Percentiles rank a stretch among this genome's conserved stretches.
These are phyloP conservation scores for Gonioctena quinquepunctata DNA, from an alignment of 1,140 invertebrate species.

Conservation along the genomic window DNA sequence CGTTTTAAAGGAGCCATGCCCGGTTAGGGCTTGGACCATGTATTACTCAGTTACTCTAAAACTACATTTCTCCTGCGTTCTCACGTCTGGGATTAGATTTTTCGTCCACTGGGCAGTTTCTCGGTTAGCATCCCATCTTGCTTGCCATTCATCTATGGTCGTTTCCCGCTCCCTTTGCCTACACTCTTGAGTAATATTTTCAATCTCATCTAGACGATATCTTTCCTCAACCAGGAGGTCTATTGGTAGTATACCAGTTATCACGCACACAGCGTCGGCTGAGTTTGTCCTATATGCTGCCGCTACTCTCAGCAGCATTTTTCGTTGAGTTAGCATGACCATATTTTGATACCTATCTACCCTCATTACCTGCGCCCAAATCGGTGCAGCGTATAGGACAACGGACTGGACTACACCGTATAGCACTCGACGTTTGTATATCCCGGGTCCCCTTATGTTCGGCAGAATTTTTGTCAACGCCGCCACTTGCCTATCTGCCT, in stretches of 20 bases:
- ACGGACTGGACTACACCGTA: neutral
- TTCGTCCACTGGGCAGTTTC: slow-evolving; percentile 14
- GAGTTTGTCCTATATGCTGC: slow-evolving; percentile 11
- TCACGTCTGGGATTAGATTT: slow-evolving; percentile 5
- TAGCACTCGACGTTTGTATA: neutral
- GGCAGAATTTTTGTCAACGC: neutral
- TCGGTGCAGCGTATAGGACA: slow-evolving; percentile 8
- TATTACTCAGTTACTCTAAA: neutral
- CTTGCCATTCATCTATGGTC: slow-evolving; percentile 3
- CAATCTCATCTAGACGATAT: neutral
- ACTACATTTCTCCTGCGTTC: neutral
- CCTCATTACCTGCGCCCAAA: neutral
- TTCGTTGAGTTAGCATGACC: neutral
- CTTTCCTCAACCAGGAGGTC: slow-evolving; percentile 11
- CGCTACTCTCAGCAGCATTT: no score
- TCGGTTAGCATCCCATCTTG: neutral
- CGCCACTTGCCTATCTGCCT: neutral
- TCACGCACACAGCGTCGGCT: slow-evolving; percentile 6
- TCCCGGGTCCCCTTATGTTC: slow-evolving; percentile 18
- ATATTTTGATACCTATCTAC: neutral
- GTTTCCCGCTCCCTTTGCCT: neutral
- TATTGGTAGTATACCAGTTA: neutral
- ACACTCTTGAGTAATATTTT: neutral
- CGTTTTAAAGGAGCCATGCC: slow-evolving; percentile 3
- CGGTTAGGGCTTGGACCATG: neutral